Evolutionary conservation across 2,113 vertebrate genomes (phyloP).

Genomic region (Bubalus kerabau): DNA sequence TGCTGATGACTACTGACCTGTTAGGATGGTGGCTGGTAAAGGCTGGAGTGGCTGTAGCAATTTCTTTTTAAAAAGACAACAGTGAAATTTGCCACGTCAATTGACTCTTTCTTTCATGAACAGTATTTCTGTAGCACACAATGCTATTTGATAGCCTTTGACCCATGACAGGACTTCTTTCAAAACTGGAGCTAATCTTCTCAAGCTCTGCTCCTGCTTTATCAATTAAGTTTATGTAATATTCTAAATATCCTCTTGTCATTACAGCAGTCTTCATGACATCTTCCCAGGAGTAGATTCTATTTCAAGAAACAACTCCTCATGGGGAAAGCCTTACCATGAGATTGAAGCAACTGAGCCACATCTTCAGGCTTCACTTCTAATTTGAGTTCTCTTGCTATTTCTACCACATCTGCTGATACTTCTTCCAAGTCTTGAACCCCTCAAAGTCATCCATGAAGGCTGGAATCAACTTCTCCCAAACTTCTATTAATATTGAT

Average conservation of each 20-base stretch:
- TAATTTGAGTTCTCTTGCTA: not conserved
- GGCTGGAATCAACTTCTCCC: not conserved
- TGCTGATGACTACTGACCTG: not conserved
- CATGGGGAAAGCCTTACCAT: not conserved
- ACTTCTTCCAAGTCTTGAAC: not conserved
- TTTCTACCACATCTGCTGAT: not conserved
- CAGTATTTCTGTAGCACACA: not conserved
- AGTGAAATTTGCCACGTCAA: not conserved
- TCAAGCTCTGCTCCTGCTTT: not conserved
- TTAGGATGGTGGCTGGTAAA: not conserved
- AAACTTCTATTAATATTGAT: not conserved
- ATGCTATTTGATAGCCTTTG: not conserved
- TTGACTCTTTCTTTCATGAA: not conserved
- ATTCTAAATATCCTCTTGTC: not conserved
- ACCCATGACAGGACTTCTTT: not conserved
- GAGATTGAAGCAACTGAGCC: not conserved
- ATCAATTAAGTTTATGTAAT: not conserved
- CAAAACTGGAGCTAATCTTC: not conserved
- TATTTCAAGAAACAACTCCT: not conserved
- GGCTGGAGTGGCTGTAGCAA: not conserved
- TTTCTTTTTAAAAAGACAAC: not conserved
- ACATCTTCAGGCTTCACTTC: not conserved
- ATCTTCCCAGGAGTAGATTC: not conserved
- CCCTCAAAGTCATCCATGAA: not conserved
- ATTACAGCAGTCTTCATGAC: not conserved